Evolutionary conservation across 1,140 invertebrate genomes (phyloP).

Genomic region (Anastrepha obliqua): DNA sequence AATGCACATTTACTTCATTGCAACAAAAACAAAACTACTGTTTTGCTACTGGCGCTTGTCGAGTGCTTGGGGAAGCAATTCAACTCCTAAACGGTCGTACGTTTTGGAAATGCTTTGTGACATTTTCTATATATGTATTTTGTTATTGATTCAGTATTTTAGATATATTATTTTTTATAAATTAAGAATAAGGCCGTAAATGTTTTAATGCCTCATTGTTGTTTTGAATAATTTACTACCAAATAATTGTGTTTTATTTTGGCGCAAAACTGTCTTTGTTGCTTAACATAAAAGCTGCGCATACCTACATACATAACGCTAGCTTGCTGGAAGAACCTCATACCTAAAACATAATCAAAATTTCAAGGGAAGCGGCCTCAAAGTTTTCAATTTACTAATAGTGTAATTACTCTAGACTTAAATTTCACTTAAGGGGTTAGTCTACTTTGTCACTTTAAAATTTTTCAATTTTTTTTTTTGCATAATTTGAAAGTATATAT

Average conservation of each 20-base stretch:
- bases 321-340: too few species aligned
- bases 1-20: background rate
- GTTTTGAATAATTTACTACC: too few species aligned
- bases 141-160: background rate
- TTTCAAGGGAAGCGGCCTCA: too few species aligned
- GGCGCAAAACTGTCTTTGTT: background rate
- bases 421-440: too few species aligned
- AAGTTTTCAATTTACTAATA: too few species aligned
- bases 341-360: too few species aligned
- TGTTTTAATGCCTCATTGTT: background rate
- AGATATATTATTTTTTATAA: background rate
- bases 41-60: background rate
- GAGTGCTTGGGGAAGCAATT: background rate
- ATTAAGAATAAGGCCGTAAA: background rate
- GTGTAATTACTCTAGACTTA: too few species aligned
- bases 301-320: background rate
- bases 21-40: background rate
- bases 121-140: background rate
- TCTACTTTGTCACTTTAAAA: too few species aligned
- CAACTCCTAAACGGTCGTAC: background rate
- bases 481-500: too few species aligned
- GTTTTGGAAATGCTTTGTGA: constrained; percentile 11
- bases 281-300: background rate
- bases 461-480: too few species aligned
- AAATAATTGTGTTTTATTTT: background rate